Conservation (phyloP, 1,140 invertebrate genomes). For the Thereuonema tuberculata region DNA sequence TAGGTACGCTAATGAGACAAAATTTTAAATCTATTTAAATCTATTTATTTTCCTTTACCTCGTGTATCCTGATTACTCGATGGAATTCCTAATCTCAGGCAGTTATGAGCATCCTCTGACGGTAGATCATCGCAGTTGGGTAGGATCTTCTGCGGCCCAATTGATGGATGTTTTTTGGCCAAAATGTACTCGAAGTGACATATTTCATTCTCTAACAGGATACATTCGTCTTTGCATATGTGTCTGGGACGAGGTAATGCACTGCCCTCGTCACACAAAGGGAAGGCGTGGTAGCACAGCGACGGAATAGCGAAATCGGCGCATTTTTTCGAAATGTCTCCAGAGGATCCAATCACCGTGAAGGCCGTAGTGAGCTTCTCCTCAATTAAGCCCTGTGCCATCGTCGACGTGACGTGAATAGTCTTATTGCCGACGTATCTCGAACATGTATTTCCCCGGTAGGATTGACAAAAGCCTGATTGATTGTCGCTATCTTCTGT, state of each 20-base stretch:
- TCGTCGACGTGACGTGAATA: slow-evolving; percentile 68
- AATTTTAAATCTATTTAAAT: neutral
- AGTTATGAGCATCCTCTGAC: slow-evolving; percentile 50
- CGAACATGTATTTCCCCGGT: slow-evolving; percentile 63
- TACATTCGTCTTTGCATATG: slow-evolving; percentile 76
- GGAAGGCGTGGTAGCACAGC: slow-evolving; percentile 82
- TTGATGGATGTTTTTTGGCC: slow-evolving; percentile 77
- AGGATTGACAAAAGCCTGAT: slow-evolving; percentile 48
- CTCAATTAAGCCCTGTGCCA: slow-evolving; percentile 62
- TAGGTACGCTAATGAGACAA: neutral
- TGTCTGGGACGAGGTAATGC: slow-evolving; percentile 42
- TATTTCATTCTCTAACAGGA: slow-evolving; percentile 74
- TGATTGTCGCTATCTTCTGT: neutral
- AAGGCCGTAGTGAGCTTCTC: slow-evolving; percentile 68
- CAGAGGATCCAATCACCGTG: slow-evolving; percentile 68
- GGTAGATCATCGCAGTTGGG: slow-evolving; percentile 78
- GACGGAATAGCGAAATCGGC: slow-evolving; percentile 44
- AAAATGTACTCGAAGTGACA: slow-evolving; percentile 86
- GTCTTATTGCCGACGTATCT: slow-evolving; percentile 60
- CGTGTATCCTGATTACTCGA: neutral
- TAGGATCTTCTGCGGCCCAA: slow-evolving; percentile 58
- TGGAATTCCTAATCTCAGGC: slow-evolving; percentile 64
- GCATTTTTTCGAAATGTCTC: slow-evolving; percentile 36
- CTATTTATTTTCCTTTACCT: neutral
- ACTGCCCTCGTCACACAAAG: slow-evolving; percentile 52